Evolutionary conservation across 2,797 vertebrate genomes (phyloP).

Genomic region (Myotis myotis): DNA sequence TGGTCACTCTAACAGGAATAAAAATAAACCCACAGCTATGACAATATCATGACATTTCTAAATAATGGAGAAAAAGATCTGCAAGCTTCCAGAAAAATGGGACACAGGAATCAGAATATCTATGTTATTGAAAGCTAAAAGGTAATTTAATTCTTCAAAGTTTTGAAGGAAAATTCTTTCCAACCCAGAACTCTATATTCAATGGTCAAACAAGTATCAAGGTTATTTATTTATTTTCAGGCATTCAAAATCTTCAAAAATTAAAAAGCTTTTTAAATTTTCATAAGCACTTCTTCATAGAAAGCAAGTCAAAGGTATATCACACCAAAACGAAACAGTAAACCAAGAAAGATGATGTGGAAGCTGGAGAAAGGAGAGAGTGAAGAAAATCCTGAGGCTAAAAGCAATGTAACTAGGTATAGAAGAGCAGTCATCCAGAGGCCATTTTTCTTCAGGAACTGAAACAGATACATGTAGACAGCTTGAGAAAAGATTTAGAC

Average conservation of each 20-base stretch:
- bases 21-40: not conserved
- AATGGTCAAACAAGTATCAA: not conserved
- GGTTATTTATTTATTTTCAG: not conserved
- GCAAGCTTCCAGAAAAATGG: not conserved
- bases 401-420: not conserved
- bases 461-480: not conserved
- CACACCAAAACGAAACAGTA: not conserved
- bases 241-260: not conserved
- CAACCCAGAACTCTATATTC: not conserved
- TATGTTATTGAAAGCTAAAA: not conserved
- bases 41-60: not conserved
- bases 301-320: not conserved
- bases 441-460: not conserved
- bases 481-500: not conserved
- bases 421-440: not conserved
- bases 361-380: not conserved
- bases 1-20: not conserved
- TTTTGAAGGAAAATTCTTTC: conserved; percentile 18
- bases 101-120: not conserved
- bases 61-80: not conserved
- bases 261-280: not conserved
- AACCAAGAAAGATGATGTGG: not conserved
- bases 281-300: not conserved
- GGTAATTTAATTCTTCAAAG: not conserved
- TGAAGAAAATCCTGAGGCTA: not conserved